A percentile compares a stretch with the other conserved stretches of the same genome.
These are phyloP conservation scores for Allacma fusca DNA, from an alignment of 2,888 invertebrate genomes.

Conservation along the genomic window DNA sequence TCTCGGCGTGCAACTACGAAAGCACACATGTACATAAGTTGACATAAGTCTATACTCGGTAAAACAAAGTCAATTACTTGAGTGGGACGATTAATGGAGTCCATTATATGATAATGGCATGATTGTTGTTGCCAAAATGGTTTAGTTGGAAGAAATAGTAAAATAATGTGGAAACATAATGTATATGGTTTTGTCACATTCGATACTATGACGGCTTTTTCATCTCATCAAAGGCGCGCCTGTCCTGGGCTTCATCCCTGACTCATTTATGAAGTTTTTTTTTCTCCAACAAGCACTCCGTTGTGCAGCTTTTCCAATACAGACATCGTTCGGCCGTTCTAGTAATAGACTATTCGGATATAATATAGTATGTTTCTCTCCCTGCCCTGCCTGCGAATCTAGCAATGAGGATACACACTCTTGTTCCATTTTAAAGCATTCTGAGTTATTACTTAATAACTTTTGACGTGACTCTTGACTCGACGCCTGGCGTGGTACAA, in stretches of 20 bases:
- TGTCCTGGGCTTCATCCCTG: too few species aligned
- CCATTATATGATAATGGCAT: slow-evolving; percentile 7
- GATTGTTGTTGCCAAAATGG: not conserved
- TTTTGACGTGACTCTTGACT: slow-evolving; percentile 14
- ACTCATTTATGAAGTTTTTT: too few species aligned
- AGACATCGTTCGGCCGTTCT: too few species aligned
- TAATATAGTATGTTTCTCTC: too few species aligned
- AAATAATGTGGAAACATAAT: not conserved
- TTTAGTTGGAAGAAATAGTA: not conserved
- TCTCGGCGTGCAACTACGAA: not conserved
- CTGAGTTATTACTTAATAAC: not conserved
- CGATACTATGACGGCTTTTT: not conserved
- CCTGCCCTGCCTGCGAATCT: too few species aligned
- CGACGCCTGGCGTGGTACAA: not conserved
- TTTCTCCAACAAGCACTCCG: too few species aligned
- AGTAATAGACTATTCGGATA: too few species aligned
- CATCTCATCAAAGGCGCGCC: too few species aligned
- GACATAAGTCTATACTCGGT: not conserved
- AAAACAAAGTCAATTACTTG: not conserved
- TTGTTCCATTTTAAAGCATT: not conserved
- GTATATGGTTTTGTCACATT: slow-evolving; percentile 4
- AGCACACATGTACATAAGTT: not conserved
- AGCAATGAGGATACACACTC: not conserved
- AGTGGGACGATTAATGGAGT: slow-evolving; percentile 1
- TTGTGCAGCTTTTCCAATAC: too few species aligned